Base-by-base conservation (phyloP, 2,888 invertebrate species). In the Drosophila barbarae region DNA sequence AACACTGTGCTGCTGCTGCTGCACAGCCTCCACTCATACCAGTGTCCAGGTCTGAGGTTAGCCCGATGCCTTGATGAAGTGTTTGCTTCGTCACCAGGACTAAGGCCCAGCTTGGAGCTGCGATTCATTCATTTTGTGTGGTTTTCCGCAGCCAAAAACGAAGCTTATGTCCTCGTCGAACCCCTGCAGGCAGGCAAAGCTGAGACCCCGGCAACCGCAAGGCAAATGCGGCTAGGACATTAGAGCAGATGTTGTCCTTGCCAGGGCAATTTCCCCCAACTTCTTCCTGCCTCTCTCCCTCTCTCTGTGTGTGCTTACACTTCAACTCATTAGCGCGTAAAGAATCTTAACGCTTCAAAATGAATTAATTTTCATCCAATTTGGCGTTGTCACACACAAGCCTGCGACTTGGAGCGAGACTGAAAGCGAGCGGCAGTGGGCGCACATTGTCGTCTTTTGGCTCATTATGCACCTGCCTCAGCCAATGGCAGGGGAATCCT, bases 361-460 rank as follows among this genome's bases (percentile, higher is more conserved):
- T 80, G 83, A 83, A 83, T 80, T 83, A 83, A 80, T 80, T 80
- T 76, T 80, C 76, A 80, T 83, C 79, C 82, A 78, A 76, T 78
- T 81, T 81, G 79, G 57, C 69, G 71, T 68, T 70, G 82, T 73
- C 71, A 58, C 73, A 58, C 58, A 52, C 69, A 67, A 42, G 44
- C 54, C 63, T 21, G 59, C 55, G 57, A 49, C 63, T 18, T 9
- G 23, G 9, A 42, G n/a, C 42, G n/a, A 9, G 26, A 5, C 21
- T 23, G 34, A 61, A 66, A 65, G 18, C 28, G 13, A 28, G 51
- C 34, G 36, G 28, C 12, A 18, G 15, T 26, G 1, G 32, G 18
- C 18, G 13, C 53, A 34, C 67, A 67, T 58, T 67, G 58, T 67
- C 80, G 57, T 54, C 73, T 58, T 34, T 66, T 69, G 66, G 49